Base-by-base conservation (phyloP, 1,140 invertebrate species). In the Aphidius ervi region DNA sequence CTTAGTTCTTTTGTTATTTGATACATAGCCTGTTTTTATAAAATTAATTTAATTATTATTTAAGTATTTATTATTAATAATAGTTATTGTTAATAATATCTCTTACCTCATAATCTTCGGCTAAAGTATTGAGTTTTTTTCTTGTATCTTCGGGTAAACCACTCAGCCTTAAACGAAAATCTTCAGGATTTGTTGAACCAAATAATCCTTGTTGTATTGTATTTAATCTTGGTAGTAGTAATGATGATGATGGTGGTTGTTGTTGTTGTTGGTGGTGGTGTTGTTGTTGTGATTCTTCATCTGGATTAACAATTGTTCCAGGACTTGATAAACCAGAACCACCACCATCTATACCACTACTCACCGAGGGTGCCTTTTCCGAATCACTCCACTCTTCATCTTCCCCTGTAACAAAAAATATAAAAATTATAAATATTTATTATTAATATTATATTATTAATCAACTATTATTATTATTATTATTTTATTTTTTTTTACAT, bases 371-470 rank as follows among this genome's bases (percentile, higher is more conserved):
- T 54, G 78, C 77, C 58, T 78, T 79, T 55, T 80, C 78, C 58
- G 78, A 79, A 57, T 80, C 77, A 64, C 78, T 80, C 78, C 78
- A 80, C 67, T 80, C 78, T 63, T 80, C 78, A 77, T 80, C 77
- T 70, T 80, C 78, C 73, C 78, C 78, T 80, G 65, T 8, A 75
- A 75, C 41, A 53, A 60, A 49, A 56, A 45, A 39, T 48, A 20
- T 54, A 40, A 54, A n/a, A 16, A 42, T 5, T 16, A 9, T 52
- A 6, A 56, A 47, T 47, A 20, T 41, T 16, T 20, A 40, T 58
- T 20, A 16, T 3, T 37, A 42, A 16, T 31, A 61, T 20, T 10
- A 53, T 9, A 58, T 43, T 49, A 16, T 16, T 16, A 16, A 16
- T 16, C 16, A 59, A 56, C 7, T 5, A 45, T 46, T 47, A 5